phyloP scores from a whole-genome alignment of 2,888 invertebrate species.

The Tholera decimalis region DNA sequence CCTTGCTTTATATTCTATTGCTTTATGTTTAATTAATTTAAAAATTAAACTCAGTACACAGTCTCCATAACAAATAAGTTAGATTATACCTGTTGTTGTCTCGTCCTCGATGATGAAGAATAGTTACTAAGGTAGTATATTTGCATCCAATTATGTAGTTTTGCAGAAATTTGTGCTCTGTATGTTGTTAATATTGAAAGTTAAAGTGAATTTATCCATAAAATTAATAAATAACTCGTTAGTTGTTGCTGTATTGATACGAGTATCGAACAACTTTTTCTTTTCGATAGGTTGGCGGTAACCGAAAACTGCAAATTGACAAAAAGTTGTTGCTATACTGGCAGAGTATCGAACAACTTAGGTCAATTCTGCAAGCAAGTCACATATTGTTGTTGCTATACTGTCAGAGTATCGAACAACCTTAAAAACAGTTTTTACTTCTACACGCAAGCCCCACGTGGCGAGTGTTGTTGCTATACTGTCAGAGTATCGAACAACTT shows the following conservation, averaged over 20 bases:
- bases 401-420: conserved; percentile 17
- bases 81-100: no score
- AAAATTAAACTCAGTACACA: no score
- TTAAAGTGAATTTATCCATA: conserved; percentile 17
- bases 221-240: conserved; percentile 18
- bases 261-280: conserved; percentile 21
- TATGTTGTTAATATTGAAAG: conserved; percentile 8
- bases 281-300: background rate
- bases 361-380: conserved; percentile 9
- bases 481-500: conserved; percentile 19
- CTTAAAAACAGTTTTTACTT: background rate
- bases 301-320: conserved; percentile 13
- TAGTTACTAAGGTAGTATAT: no score
- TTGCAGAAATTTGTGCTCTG: background rate
- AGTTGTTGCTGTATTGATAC: conserved; percentile 23
- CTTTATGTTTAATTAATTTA: no score
- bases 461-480: conserved; percentile 4
- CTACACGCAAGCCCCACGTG: background rate
- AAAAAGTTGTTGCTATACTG: conserved; percentile 12
- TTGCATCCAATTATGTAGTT: no score
- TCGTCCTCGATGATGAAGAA: no score
- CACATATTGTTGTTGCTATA: conserved; percentile 15
- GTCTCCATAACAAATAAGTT: no score
- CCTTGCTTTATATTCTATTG: no score
- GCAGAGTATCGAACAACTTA: conserved; percentile 21